phyloP scores from a whole-genome alignment of 2,888 invertebrate species.

The Chloroclysta siterata region DNA sequence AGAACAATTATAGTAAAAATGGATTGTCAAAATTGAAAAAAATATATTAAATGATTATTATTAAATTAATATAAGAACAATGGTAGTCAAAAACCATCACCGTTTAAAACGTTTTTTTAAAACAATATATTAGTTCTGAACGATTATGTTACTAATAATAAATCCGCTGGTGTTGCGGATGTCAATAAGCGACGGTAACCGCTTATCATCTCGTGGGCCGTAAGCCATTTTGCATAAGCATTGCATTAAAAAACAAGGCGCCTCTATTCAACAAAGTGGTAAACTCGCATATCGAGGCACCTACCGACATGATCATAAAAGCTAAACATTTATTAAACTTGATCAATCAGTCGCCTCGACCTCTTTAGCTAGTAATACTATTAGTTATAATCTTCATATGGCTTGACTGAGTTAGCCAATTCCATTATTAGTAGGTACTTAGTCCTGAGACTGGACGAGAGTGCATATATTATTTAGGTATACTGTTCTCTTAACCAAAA shows the following conservation, averaged over 20 bases:
- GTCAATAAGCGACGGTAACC: neutral
- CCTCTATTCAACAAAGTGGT: neutral
- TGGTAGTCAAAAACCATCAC: no score
- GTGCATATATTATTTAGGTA: no score
- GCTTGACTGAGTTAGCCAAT: constrained; percentile 2
- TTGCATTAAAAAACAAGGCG: neutral
- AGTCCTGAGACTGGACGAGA: no score
- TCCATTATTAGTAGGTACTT: neutral
- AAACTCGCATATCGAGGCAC: neutral
- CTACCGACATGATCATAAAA: constrained; percentile 1
- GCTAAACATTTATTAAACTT: constrained; percentile 1
- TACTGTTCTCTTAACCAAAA: no score
- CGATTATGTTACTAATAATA: no score
- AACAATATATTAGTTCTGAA: no score
- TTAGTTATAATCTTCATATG: neutral
- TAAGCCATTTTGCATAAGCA: no score
- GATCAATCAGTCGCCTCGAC: neutral
- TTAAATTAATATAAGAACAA: no score
- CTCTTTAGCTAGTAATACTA: constrained; percentile 1
- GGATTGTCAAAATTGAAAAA: no score
- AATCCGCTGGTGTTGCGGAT: neutral
- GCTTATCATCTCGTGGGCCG: neutral
- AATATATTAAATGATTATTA: no score
- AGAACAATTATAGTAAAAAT: no score
- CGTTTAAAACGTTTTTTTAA: no score